Evolutionary conservation across 2,797 vertebrate species (phyloP).

Genomic region (Benthosema pterotum): DNA sequence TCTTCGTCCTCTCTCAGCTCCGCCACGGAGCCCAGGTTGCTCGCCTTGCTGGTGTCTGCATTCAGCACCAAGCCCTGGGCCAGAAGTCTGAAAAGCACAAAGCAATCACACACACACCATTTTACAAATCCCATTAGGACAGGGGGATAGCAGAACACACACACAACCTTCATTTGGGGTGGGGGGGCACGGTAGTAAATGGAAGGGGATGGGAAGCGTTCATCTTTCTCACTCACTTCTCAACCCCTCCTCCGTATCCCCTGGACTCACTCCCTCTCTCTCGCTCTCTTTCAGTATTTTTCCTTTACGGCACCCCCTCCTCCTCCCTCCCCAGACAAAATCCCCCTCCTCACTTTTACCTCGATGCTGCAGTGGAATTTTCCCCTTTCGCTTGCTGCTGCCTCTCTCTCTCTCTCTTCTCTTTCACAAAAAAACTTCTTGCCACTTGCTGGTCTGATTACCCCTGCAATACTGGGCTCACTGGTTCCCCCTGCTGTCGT

Average conservation of each 20-base stretch:
- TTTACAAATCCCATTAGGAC: constrained; percentile 22
- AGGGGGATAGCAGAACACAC: no score
- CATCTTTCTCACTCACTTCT: constrained; percentile 60
- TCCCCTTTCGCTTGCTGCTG: constrained; percentile 62
- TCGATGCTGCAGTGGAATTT: constrained; percentile 83
- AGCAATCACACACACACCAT: constrained; percentile 16
- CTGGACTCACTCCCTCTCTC: no score
- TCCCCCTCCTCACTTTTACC: constrained; percentile 59
- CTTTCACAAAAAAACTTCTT: constrained; percentile 64
- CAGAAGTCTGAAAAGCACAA: constrained; percentile 83
- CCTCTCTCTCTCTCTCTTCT: constrained; percentile 49
- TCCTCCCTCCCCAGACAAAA: constrained; percentile 24
- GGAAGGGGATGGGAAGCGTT: constrained; percentile 68
- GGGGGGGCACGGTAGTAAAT: constrained; percentile 65
- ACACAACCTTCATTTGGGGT: constrained; percentile 77
- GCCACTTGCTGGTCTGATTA: constrained; percentile 37
- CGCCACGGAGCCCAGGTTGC: constrained; percentile 73
- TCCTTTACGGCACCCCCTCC: constrained; percentile 58
- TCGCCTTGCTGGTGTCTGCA: constrained; percentile 72
- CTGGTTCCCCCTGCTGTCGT: constrained; percentile 72
- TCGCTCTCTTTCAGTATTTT: constrained; percentile 59
- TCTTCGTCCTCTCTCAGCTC: constrained; percentile 92
- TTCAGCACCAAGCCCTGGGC: constrained; percentile 91
- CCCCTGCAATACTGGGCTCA: constrained; percentile 49
- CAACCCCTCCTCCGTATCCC: constrained; percentile 13